Percentiles rank a stretch among this genome's conserved stretches.
These are phyloP conservation scores for Drosophila neoperkinsi DNA, from an alignment of 2,888 invertebrate genomes.

Conservation along the genomic window DNA sequence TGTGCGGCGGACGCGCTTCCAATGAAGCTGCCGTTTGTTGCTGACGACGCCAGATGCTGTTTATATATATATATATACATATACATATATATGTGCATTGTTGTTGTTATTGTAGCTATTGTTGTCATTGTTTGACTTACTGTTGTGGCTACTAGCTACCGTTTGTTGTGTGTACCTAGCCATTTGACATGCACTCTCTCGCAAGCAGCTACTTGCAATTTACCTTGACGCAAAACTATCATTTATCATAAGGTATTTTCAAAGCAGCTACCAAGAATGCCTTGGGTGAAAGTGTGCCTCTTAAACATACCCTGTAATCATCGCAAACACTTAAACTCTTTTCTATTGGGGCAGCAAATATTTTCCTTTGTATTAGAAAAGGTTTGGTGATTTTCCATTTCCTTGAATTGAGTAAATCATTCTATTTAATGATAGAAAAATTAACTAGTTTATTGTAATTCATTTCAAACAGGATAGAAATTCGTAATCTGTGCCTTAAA, in stretches of 20 bases:
- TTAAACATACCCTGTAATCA: slow-evolving; percentile 6
- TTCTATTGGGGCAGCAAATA: background rate
- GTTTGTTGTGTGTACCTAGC: slow-evolving; percentile 40
- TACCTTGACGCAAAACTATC: slow-evolving; percentile 23
- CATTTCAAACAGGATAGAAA: background rate
- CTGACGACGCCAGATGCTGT: slow-evolving; percentile 38
- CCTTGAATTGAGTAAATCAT: background rate
- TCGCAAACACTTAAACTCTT: background rate
- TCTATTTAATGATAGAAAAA: background rate
- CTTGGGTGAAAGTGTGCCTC: background rate
- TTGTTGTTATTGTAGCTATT: slow-evolving; percentile 7
- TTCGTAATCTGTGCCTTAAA: too few relatives aligned
- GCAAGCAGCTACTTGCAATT: slow-evolving; percentile 28
- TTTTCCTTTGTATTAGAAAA: background rate
- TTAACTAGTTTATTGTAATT: background rate
- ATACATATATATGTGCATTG: slow-evolving; percentile 10
- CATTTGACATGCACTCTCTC: slow-evolving; percentile 37
- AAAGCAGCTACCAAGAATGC: background rate
- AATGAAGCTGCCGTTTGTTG: slow-evolving; percentile 27
- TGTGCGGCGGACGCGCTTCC: slow-evolving; percentile 43
- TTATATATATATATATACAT: slow-evolving; percentile 2
- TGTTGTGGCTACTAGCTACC: slow-evolving; percentile 41
- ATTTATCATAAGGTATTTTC: slow-evolving; percentile 23
- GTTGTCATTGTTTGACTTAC: slow-evolving; percentile 16
- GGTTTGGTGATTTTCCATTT: background rate